Conservation (phyloP, 2,888 invertebrate genomes). For the Zonitis immaculata region DNA sequence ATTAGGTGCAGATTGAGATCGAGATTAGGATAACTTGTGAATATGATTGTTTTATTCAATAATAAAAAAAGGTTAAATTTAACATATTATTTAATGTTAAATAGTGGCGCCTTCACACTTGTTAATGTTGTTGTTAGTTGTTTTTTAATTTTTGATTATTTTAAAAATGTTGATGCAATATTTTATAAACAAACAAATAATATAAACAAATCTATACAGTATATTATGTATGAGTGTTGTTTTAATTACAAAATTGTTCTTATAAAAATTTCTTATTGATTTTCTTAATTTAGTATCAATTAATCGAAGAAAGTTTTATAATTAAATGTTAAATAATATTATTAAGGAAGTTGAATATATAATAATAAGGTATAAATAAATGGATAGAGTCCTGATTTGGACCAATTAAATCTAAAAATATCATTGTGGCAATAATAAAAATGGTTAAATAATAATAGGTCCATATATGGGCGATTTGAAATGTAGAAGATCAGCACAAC, state of each 20-base stretch:
- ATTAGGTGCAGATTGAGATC: too few species aligned
- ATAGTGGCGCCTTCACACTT: slow-evolving; percentile 14
- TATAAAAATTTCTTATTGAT: too few species aligned
- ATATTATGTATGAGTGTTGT: not conserved
- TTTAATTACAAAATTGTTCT: not conserved
- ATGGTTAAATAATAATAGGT: slow-evolving; percentile 7
- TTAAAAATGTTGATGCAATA: slow-evolving; percentile 13
- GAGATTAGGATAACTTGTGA: not conserved
- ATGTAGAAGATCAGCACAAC: slow-evolving; percentile 8
- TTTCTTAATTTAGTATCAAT: too few species aligned
- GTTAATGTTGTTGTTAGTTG: slow-evolving; percentile 8
- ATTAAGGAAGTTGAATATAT: slow-evolving; percentile 1
- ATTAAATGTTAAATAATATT: too few species aligned
- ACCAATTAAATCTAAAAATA: slow-evolving; percentile 7
- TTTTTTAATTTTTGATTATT: slow-evolving; percentile 1
- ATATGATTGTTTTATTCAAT: too few species aligned
- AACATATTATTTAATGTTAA: not conserved
- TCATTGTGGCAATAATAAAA: not conserved
- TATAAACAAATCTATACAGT: slow-evolving; percentile 15
- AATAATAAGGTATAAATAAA: too few species aligned
- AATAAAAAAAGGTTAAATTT: too few species aligned
- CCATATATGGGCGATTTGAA: slow-evolving; percentile 12
- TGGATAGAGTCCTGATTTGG: slow-evolving; percentile 1
- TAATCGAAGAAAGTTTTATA: too few species aligned
- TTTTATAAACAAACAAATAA: slow-evolving; percentile 19